Conservation (phyloP, 2,888 invertebrate species). For the Carterocephalus palaemon region DNA sequence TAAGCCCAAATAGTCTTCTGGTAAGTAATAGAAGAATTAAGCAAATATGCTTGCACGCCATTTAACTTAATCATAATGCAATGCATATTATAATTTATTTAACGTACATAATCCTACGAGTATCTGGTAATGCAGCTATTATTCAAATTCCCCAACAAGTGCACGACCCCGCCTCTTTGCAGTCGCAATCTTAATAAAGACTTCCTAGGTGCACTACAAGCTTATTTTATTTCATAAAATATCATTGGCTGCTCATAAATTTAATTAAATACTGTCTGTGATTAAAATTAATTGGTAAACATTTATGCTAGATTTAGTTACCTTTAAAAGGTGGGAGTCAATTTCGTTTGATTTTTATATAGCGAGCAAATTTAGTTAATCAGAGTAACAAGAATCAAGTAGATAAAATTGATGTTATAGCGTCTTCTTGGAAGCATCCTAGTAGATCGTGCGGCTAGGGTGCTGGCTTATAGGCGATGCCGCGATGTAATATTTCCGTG, state of each 20-base stretch:
- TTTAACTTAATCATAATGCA: constrained; percentile 9
- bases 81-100: constrained; percentile 39
- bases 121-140: constrained; percentile 63
- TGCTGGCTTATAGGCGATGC: constrained; percentile 15
- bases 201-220: constrained; percentile 69
- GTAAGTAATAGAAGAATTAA: no score
- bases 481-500: constrained; percentile 28
- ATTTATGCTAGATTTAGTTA: constrained; percentile 40
- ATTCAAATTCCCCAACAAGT: constrained; percentile 72
- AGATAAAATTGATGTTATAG: constrained; percentile 16
- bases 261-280: constrained; percentile 72
- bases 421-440: constrained; percentile 6
- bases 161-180: constrained; percentile 66
- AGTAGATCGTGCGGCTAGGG: constrained; percentile 27
- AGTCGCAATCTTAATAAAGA: constrained; percentile 76
- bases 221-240: constrained; percentile 65
- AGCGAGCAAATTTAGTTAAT: no score
- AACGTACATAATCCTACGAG: constrained; percentile 49
- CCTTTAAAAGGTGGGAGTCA: background rate
- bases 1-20: no score
- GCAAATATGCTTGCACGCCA: no score
- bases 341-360: no score
- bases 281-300: constrained; percentile 65
- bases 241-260: constrained; percentile 52
- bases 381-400: no score